Percentiles rank a stretch among this genome's conserved stretches.
Conservation (phyloP, 2,797 vertebrate species). For the Sebastes matsubarae region DNA sequence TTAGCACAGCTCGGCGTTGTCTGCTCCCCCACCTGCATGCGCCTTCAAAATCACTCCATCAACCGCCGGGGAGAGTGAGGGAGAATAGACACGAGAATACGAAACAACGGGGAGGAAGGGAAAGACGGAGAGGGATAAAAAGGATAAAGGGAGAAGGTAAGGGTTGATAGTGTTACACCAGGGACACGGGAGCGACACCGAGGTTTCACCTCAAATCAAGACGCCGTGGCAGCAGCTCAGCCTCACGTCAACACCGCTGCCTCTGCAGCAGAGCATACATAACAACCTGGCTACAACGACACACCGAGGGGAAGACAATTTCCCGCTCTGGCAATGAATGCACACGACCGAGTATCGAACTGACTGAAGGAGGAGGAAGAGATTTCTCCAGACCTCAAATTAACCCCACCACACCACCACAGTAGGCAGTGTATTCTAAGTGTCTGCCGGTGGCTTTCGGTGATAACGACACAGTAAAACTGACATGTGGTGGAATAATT, state of each 20-base stretch:
- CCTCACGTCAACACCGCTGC: slow-evolving; percentile 61
- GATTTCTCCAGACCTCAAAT: slow-evolving; percentile 74
- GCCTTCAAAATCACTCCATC: slow-evolving; percentile 76
- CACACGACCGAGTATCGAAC: slow-evolving; percentile 58
- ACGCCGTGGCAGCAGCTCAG: slow-evolving; percentile 68
- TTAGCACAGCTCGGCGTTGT: slow-evolving; percentile 76
- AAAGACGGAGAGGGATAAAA: slow-evolving; percentile 11
- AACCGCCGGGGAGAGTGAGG: slow-evolving; percentile 44
- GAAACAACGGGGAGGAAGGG: slow-evolving; percentile 21
- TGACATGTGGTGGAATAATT: slow-evolving; percentile 76
- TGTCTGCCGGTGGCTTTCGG: slow-evolving; percentile 63
- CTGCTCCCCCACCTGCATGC: slow-evolving; percentile 61
- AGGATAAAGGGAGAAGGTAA: slow-evolving; percentile 23
- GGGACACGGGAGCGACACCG: slow-evolving; percentile 64
- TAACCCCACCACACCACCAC: slow-evolving; percentile 66
- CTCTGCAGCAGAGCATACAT: slow-evolving; percentile 75
- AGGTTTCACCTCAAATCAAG: slow-evolving; percentile 80
- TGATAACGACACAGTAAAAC: slow-evolving; percentile 68
- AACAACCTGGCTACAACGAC: slow-evolving; percentile 67
- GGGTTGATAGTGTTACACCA: slow-evolving; percentile 59
- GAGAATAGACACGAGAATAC: slow-evolving; percentile 10
- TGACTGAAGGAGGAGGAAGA: slow-evolving; percentile 51
- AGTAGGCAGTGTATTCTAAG: slow-evolving; percentile 56
- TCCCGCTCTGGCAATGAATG: slow-evolving; percentile 65
- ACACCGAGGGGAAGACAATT: slow-evolving; percentile 67